phyloP scores from a whole-genome alignment of 1,140 invertebrate genomes.

The Drosophila setifemur region DNA sequence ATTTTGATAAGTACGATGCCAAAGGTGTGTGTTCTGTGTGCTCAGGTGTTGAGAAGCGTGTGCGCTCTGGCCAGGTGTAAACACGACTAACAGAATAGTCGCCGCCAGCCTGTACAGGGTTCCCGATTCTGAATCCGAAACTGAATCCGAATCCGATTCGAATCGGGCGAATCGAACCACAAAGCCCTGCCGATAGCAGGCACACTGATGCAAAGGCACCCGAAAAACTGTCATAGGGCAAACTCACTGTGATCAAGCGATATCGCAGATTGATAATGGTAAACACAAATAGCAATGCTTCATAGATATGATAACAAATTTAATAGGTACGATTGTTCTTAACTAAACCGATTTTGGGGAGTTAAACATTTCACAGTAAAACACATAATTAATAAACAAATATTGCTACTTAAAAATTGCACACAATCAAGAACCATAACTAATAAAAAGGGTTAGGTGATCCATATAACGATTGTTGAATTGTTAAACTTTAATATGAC shows the following conservation, averaged over 20 bases:
- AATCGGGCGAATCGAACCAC: not conserved
- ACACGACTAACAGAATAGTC: slow-evolving; percentile 52
- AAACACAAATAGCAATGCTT: slow-evolving; percentile 16
- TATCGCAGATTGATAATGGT: slow-evolving; percentile 12
- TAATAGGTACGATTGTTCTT: not conserved
- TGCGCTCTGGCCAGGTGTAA: slow-evolving; percentile 35
- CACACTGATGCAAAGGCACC: slow-evolving; percentile 11
- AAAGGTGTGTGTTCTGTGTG: not conserved
- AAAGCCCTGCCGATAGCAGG: not conserved
- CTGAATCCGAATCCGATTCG: not conserved
- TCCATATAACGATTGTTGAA: too few species aligned
- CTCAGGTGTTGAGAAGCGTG: slow-evolving; percentile 5
- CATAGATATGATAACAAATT: slow-evolving; percentile 12
- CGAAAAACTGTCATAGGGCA: not conserved
- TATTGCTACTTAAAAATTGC: too few species aligned
- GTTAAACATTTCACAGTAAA: too few species aligned
- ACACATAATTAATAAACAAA: too few species aligned
- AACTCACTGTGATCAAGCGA: slow-evolving; percentile 22
- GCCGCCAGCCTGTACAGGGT: slow-evolving; percentile 36
- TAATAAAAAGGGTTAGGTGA: too few species aligned
- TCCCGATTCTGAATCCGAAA: not conserved
- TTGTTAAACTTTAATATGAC: too few species aligned
- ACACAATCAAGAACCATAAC: too few species aligned
- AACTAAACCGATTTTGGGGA: not conserved
- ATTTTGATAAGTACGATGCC: slow-evolving; percentile 21